phyloP scores from a whole-genome alignment of 2,888 invertebrate genomes.

The Periphyllus acericola region DNA sequence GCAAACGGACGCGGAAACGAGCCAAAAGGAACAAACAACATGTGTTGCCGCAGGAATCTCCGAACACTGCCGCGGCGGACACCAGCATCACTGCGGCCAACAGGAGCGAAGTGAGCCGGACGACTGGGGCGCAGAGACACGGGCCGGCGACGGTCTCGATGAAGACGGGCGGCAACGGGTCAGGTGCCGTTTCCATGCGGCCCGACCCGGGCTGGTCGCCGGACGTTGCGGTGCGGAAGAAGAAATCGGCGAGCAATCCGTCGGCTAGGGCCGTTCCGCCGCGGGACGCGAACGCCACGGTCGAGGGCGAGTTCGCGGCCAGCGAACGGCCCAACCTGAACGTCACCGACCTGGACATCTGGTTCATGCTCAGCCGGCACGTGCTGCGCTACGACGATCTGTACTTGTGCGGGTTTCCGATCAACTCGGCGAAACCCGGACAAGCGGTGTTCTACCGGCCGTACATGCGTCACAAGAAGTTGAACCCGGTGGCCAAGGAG shows the following conservation, averaged over 20 bases:
- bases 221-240: too few species aligned
- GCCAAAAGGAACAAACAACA: not conserved
- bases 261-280: not conserved
- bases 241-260: not conserved
- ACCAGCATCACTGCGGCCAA: not conserved
- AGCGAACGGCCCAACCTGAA: not conserved
- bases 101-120: not conserved
- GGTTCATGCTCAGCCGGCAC: slow-evolving; percentile 73
- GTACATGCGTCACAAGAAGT: slow-evolving; percentile 67
- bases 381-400: slow-evolving; percentile 74
- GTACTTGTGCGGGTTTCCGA: slow-evolving; percentile 78
- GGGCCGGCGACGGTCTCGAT: not conserved
- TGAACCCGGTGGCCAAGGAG: slow-evolving; percentile 42
- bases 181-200: not conserved
- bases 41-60: not conserved
- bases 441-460: slow-evolving; percentile 73
- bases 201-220: slow-evolving; percentile 67
- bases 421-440: slow-evolving; percentile 74
- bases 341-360: slow-evolving; percentile 66
- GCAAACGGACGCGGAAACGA: not conserved
- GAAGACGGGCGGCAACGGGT: not conserved
- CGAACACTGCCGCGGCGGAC: not conserved
- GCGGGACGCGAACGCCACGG: not conserved
- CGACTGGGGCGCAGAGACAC: not conserved
- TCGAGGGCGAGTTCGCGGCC: not conserved